phyloP scores from a whole-genome alignment of 2,113 vertebrate genomes.

The Pristiophorus japonicus region DNA sequence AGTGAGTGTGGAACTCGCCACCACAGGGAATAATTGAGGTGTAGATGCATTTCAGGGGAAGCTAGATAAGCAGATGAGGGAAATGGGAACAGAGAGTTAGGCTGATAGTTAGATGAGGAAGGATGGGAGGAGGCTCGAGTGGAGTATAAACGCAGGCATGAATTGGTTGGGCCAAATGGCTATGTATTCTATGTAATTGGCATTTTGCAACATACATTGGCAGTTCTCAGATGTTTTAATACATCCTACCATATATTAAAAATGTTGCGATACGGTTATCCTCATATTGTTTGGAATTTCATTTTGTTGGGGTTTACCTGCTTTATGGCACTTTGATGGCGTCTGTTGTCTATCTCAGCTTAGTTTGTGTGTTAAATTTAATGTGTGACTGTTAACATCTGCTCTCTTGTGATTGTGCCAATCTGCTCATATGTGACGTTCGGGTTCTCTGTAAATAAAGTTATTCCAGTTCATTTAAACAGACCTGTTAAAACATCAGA shows the following conservation, averaged over 20 bases:
- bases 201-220: not conserved
- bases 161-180: too few relatives aligned
- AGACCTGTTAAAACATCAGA: constrained; percentile 31
- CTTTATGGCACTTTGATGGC: not conserved
- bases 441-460: constrained; percentile 11
- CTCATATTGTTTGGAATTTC: not conserved
- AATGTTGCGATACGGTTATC: not conserved
- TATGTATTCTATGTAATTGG: not conserved
- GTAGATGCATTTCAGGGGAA: too few relatives aligned
- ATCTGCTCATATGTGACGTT: not conserved
- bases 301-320: constrained; percentile 14
- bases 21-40: too few relatives aligned
- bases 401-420: not conserved
- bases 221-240: not conserved
- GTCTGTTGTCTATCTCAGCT: constrained; percentile 15
- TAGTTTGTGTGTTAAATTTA: constrained; percentile 21
- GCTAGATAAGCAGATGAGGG: too few relatives aligned
- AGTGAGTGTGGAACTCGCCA: too few relatives aligned
- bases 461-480: not conserved
- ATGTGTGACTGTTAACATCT: constrained; percentile 18
- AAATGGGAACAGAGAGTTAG: too few relatives aligned
- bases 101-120: too few relatives aligned
- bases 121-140: too few relatives aligned
- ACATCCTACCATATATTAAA: not conserved
- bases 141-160: too few relatives aligned